Evolutionary conservation across 2,797 vertebrate genomes (phyloP).

Genomic region (Sebastes steindachneri): DNA sequence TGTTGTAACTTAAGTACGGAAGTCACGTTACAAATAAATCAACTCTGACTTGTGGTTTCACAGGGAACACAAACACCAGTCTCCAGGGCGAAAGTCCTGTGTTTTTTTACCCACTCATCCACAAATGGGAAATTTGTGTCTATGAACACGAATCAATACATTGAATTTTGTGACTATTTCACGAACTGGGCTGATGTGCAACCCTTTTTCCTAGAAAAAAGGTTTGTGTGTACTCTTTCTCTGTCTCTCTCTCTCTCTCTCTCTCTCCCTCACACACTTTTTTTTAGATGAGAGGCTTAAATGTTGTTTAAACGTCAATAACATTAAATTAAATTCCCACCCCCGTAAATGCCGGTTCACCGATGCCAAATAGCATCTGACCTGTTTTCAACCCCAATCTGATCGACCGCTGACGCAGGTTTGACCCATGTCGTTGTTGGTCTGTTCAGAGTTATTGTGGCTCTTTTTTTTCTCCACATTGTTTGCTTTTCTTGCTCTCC

Average conservation of each 20-base stretch:
- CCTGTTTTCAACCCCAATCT: slow-evolving; percentile 12
- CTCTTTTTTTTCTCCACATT: not conserved
- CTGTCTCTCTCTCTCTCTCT: not conserved
- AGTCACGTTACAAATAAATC: no score
- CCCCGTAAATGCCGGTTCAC: not conserved
- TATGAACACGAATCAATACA: no score
- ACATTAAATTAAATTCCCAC: slow-evolving; percentile 8
- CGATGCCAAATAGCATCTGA: slow-evolving; percentile 4
- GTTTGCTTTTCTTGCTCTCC: not conserved
- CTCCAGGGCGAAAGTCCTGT: no score
- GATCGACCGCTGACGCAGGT: not conserved
- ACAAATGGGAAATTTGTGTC: no score
- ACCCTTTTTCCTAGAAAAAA: not conserved
- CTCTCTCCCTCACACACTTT: not conserved
- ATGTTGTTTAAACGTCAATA: slow-evolving; percentile 17
- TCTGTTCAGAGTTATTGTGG: not conserved
- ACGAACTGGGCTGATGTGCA: not conserved
- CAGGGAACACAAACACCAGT: no score
- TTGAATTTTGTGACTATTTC: no score
- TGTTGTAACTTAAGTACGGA: no score
- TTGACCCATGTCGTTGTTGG: not conserved
- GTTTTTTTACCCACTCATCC: no score
- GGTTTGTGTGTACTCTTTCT: not conserved
- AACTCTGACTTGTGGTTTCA: no score
- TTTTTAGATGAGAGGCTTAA: not conserved